These are phyloP conservation scores for Calliphora vicina DNA, from an alignment of 1,140 invertebrate species.

Conservation along the genomic window DNA sequence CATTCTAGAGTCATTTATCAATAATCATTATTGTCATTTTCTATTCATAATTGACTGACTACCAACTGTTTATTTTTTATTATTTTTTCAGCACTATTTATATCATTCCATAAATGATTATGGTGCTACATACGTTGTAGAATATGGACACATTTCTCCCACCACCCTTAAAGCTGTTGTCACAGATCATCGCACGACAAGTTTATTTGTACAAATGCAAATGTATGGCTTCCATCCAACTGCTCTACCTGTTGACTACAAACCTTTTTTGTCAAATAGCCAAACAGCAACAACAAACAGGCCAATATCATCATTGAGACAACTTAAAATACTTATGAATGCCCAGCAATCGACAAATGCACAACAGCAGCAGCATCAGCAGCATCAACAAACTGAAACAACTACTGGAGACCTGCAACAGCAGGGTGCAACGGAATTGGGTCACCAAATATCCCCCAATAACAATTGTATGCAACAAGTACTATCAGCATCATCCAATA, in stretches of 20 bases:
- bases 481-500: not conserved
- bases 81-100: slow-evolving; percentile 18
- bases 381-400: not conserved
- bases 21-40: not conserved
- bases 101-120: not conserved
- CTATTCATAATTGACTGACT: not conserved
- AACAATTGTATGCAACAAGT: not conserved
- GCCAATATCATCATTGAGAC: not conserved
- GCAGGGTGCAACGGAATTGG: not conserved
- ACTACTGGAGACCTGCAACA: slow-evolving; percentile 18
- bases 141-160: slow-evolving; percentile 51
- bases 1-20: not conserved
- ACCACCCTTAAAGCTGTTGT: slow-evolving; percentile 50
- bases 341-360: not conserved
- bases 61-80: not conserved
- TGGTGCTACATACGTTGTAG: slow-evolving; percentile 42
- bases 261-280: slow-evolving; percentile 43
- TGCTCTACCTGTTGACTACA: slow-evolving; percentile 43
- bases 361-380: not conserved
- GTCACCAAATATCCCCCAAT: slow-evolving; percentile 26
- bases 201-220: slow-evolving; percentile 53
- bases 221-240: slow-evolving; percentile 49
- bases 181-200: slow-evolving; percentile 45
- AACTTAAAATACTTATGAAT: slow-evolving; percentile 14
- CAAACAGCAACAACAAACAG: not conserved